Evolutionary conservation across 2,113 vertebrate genomes (phyloP).

Genomic region (Nyctereutes procyonoides): DNA sequence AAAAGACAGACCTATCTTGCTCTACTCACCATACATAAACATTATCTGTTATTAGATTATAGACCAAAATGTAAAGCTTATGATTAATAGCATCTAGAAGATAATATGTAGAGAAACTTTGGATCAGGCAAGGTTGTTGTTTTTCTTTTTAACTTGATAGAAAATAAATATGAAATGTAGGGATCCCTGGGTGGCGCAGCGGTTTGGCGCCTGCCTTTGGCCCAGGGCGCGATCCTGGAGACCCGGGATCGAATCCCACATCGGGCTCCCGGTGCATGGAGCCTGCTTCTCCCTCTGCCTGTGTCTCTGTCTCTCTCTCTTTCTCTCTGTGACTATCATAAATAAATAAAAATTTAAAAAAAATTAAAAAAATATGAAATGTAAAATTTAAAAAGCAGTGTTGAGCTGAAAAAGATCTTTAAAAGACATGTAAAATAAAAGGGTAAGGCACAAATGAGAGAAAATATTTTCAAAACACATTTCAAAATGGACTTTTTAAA

Average conservation of each 20-base stretch:
- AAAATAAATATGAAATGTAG: neutral
- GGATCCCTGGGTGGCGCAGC: too few relatives aligned
- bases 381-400: neutral
- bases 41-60: neutral
- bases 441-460: neutral
- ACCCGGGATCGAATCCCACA: too few relatives aligned
- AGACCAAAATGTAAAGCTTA: neutral
- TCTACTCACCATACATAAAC: neutral
- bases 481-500: neutral
- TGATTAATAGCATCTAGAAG: neutral
- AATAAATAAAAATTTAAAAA: too few relatives aligned
- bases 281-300: too few relatives aligned
- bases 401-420: neutral
- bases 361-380: neutral
- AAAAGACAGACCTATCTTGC: neutral
- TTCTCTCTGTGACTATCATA: too few relatives aligned
- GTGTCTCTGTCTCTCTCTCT: too few relatives aligned
- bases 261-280: too few relatives aligned
- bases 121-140: neutral
- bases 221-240: too few relatives aligned
- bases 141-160: neutral
- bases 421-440: neutral
- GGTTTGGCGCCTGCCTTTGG: too few relatives aligned
- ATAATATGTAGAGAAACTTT: neutral
- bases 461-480: neutral